A percentile compares a stretch with the other conserved stretches of the same genome.
phyloP scores from a whole-genome alignment of 2,113 vertebrate genomes.

The Phoenicopterus ruber region DNA sequence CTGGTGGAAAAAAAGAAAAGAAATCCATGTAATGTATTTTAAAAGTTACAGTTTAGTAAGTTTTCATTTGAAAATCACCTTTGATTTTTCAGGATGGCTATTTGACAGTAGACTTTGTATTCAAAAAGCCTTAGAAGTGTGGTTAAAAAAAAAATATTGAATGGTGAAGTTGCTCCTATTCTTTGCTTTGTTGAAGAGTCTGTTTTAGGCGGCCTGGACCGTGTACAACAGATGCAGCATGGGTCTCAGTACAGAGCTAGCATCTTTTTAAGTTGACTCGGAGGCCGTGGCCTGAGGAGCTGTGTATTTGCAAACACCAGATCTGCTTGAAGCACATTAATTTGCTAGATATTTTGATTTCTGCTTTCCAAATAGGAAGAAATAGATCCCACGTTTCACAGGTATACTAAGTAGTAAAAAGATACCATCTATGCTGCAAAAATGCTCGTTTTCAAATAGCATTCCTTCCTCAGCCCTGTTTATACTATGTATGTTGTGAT shows the following conservation, averaged over 20 bases:
- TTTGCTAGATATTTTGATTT: not conserved
- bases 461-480: not conserved
- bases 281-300: not conserved
- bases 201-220: not conserved
- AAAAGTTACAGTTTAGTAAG: not conserved
- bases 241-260: not conserved
- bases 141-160: not conserved
- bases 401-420: not conserved
- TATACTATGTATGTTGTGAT: not conserved
- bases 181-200: not conserved
- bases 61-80: not conserved
- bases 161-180: not conserved
- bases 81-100: not conserved
- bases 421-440: not conserved
- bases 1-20: rapidly evolving
- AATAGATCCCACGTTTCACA: not conserved
- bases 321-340: not conserved
- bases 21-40: not conserved
- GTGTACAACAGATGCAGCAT: too few relatives aligned
- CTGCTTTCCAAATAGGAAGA: not conserved
- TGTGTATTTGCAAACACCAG: not conserved
- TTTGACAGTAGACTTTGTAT: not conserved
- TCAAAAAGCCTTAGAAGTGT: not conserved
- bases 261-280: not conserved
- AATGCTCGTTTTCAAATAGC: not conserved